These are phyloP conservation scores for Leptatherina wallacei DNA, from an alignment of 2,797 vertebrate genomes.

Conservation along the genomic window DNA sequence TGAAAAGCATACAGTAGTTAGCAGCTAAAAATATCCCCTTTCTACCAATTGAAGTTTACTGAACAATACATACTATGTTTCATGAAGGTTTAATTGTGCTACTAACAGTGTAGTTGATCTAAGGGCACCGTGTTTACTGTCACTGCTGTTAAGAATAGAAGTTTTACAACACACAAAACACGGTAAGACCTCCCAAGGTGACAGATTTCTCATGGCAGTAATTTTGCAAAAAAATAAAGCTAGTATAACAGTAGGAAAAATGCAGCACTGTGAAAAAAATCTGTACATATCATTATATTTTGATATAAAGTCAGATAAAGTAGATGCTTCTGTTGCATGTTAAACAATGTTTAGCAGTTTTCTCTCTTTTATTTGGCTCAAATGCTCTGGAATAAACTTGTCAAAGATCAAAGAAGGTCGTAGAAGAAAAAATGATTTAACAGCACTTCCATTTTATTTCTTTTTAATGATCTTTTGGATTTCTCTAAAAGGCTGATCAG, in stretches of 20 bases:
- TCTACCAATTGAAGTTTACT: background rate
- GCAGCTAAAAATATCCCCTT: background rate
- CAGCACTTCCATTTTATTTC: too few species aligned
- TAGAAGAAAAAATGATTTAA: background rate
- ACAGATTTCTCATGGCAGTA: background rate
- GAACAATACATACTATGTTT: background rate
- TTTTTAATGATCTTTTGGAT: too few species aligned
- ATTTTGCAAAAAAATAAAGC: background rate
- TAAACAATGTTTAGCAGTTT: background rate
- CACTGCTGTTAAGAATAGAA: background rate
- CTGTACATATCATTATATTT: background rate
- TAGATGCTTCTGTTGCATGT: background rate
- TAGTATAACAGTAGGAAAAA: background rate
- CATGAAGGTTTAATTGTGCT: too few species aligned
- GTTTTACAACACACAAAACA: background rate
- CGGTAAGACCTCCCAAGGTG: background rate
- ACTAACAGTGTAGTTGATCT: too few species aligned
- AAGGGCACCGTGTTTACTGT: background rate
- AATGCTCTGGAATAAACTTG: background rate
- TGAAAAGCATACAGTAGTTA: background rate
- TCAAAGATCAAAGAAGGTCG: too few species aligned
- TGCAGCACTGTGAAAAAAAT: background rate
- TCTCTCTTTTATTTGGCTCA: background rate
- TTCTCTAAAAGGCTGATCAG: too few species aligned
- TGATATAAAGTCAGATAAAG: background rate